These are phyloP conservation scores for Marronus borbonicus DNA, from an alignment of 2,888 invertebrate species.

Conservation along the genomic window DNA sequence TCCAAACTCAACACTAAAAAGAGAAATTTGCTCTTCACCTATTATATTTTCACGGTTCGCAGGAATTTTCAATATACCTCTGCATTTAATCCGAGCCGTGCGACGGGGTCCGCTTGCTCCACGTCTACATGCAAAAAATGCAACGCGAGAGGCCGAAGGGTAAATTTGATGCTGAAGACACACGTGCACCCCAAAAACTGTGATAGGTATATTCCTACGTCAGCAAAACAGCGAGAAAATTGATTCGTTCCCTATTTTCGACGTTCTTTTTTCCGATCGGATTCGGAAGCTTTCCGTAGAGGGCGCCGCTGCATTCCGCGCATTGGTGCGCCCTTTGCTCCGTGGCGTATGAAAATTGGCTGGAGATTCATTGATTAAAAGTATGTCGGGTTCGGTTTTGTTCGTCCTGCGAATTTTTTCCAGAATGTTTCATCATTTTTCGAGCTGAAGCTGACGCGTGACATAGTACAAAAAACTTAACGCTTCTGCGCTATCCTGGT, in stretches of 20 bases:
- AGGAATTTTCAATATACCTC: constrained; percentile 15
- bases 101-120: too few relatives aligned
- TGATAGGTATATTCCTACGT: background rate
- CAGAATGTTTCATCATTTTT: constrained; percentile 11
- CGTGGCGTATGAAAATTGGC: constrained; percentile 22
- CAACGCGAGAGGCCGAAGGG: background rate
- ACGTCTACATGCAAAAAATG: background rate
- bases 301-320: constrained; percentile 19
- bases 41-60: background rate
- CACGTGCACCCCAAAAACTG: background rate
- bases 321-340: too few relatives aligned
- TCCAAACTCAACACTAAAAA: background rate
- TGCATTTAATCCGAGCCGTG: constrained; percentile 14
- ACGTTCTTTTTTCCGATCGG: background rate
- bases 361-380: constrained; percentile 40
- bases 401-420: background rate
- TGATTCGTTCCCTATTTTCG: constrained; percentile 23
- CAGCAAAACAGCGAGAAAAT: background rate
- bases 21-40: background rate
- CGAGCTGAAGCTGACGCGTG: background rate
- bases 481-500: background rate
- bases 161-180: constrained; percentile 16
- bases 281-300: constrained; percentile 10
- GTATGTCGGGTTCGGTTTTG: constrained; percentile 28
- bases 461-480: background rate